Conservation (phyloP, 2,888 invertebrate species). For the Archips xylosteana region DNA sequence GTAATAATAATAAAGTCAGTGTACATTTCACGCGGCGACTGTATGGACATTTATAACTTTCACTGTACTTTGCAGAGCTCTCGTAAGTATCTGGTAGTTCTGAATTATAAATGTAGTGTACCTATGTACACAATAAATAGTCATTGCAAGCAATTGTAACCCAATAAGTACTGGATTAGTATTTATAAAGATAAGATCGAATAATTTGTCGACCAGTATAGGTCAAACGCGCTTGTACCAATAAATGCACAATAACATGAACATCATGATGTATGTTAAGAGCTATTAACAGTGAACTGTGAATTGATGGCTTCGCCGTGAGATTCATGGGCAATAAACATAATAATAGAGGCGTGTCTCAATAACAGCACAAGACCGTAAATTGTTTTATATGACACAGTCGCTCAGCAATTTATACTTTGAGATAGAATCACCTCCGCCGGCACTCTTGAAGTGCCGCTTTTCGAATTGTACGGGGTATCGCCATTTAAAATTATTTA, state of each 20-base stretch:
- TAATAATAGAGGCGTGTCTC: constrained; percentile 64
- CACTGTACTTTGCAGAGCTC: too few relatives aligned
- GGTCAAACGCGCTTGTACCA: constrained; percentile 15
- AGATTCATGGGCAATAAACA: constrained; percentile 67
- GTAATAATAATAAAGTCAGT: too few relatives aligned
- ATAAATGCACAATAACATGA: constrained; percentile 43
- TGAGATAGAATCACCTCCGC: constrained; percentile 65
- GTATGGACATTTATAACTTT: too few relatives aligned
- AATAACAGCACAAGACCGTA: constrained; percentile 60
- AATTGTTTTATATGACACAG: constrained; percentile 74
- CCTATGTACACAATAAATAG: too few relatives aligned
- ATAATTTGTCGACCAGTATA: constrained; percentile 14
- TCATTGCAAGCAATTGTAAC: neutral
- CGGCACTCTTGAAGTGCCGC: constrained; percentile 37
- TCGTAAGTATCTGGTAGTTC: too few relatives aligned
- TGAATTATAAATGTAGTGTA: too few relatives aligned
- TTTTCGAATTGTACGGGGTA: neutral
- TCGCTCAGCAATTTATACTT: constrained; percentile 58
- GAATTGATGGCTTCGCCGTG: constrained; percentile 56
- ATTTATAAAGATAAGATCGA: constrained; percentile 2
- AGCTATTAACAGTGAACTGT: constrained; percentile 57
- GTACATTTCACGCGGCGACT: too few relatives aligned
- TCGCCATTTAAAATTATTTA: neutral
- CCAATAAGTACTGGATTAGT: neutral
- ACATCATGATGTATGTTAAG: constrained; percentile 53